Conservation (phyloP, 2,113 vertebrate genomes). For the Tricholaema leucomelas region DNA sequence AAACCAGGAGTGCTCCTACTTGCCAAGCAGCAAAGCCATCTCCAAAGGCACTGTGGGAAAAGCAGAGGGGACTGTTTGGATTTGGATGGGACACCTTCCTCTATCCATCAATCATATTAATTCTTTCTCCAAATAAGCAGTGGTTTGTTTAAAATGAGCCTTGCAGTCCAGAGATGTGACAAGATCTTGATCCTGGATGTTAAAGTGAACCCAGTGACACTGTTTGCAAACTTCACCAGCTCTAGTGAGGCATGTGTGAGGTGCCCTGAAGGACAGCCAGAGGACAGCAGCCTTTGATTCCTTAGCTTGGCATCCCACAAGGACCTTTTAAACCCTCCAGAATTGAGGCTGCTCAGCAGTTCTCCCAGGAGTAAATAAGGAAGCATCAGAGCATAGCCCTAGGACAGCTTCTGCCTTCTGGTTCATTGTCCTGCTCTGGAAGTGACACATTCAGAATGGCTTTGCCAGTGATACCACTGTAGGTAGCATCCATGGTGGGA, state of each 20-base stretch:
- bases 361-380: background rate
- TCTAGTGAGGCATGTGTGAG: background rate
- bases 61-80: background rate
- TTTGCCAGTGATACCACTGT: background rate
- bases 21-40: background rate
- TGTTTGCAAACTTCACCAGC: background rate
- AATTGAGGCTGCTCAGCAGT: background rate
- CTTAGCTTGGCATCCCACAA: background rate
- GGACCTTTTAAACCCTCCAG: background rate
- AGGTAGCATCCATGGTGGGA: background rate
- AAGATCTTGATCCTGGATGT: background rate
- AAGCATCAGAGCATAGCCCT: background rate
- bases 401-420: background rate
- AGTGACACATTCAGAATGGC: background rate
- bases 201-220: background rate
- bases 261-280: background rate
- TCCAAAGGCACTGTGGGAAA: constrained; percentile 18
- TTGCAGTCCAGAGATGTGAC: background rate
- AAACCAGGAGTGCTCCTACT: constrained; percentile 46
- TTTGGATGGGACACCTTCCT: background rate
- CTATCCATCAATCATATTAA: background rate
- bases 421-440: background rate
- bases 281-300: background rate
- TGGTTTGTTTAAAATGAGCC: background rate
- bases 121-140: constrained; percentile 21